Conservation (phyloP, 2,113 vertebrate species). For the pig (Sus scrofa) region T2T-Sscrofa CM000824.6:104106001-104106500, state of each 20-base stretch:
- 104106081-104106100: background rate
- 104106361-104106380: too few relatives aligned
- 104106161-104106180: slow-evolving; percentile 15
- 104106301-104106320: background rate
- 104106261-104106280: background rate
- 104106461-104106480: too few relatives aligned
- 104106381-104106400: too few relatives aligned
- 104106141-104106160: background rate
- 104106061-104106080: background rate
- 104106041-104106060: background rate
- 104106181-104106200: background rate
- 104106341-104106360: too few relatives aligned
- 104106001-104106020: too few relatives aligned
- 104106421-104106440: too few relatives aligned
- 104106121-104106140: background rate
- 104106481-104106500: too few relatives aligned
- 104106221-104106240: slow-evolving; percentile 35
- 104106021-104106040: background rate
- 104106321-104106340: too few relatives aligned
- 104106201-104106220: background rate
- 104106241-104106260: background rate
- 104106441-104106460: too few relatives aligned
- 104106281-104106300: background rate
- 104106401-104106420: too few relatives aligned
- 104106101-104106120: background rate